Evolutionary conservation across 2,888 invertebrate species (phyloP).

Genomic region (Leptopilina drosophilae): DNA sequence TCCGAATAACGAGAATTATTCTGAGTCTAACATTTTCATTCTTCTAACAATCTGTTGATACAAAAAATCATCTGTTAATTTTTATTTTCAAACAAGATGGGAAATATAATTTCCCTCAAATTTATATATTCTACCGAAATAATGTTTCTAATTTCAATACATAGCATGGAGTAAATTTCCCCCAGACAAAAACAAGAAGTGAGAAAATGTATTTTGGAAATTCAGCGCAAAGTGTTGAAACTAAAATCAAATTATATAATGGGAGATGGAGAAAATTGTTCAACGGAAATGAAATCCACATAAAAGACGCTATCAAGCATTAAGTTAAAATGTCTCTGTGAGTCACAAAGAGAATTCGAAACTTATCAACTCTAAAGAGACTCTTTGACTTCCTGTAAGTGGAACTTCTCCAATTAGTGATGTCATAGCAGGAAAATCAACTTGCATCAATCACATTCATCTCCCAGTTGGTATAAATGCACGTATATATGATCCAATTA

Average conservation of each 20-base stretch:
- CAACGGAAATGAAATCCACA: constrained; percentile 19
- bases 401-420: constrained; percentile 45
- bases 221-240: not conserved
- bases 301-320: constrained; percentile 27
- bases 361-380: constrained; percentile 34
- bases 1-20: no score
- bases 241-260: not conserved
- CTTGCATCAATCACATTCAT: constrained; percentile 1
- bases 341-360: constrained; percentile 30
- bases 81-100: no score
- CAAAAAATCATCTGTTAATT: no score
- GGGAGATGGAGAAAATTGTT: not conserved
- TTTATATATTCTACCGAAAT: no score
- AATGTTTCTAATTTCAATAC: not conserved
- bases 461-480: not conserved
- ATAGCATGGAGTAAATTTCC: not conserved
- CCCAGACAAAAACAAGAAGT: not conserved
- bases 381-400: constrained; percentile 39
- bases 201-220: not conserved
- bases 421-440: constrained; percentile 39
- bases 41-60: no score
- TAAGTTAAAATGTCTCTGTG: not conserved
- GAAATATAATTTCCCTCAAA: no score
- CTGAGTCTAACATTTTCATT: no score
- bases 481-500: constrained; percentile 29